Evolutionary conservation across 1,140 invertebrate species (phyloP).

Genomic region (Camponotus floridanus): DNA sequence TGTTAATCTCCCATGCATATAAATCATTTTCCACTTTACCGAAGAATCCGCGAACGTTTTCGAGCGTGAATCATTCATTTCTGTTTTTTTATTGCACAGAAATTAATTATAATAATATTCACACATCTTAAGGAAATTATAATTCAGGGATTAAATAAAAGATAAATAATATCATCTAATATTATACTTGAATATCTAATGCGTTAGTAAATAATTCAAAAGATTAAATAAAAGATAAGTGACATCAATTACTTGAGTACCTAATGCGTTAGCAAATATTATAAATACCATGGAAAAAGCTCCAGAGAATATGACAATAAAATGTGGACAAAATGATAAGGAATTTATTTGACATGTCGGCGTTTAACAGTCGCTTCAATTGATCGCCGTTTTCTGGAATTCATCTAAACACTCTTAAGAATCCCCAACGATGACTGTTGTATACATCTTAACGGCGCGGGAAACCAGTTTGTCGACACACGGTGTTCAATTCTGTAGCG

Average conservation of each 20-base stretch:
- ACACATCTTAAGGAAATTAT: not conserved
- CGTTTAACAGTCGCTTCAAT: constrained; percentile 17
- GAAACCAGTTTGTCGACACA: constrained; percentile 14
- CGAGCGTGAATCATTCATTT: not conserved
- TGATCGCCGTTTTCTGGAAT: not conserved
- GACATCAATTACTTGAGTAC: not conserved
- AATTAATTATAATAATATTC: constrained; percentile 24
- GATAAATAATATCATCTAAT: not conserved
- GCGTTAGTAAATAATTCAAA: too few species aligned
- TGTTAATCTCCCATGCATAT: constrained; percentile 49
- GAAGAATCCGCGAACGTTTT: constrained; percentile 45
- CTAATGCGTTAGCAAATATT: not conserved
- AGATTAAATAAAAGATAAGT: too few species aligned
- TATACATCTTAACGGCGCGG: constrained; percentile 6
- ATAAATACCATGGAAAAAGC: not conserved
- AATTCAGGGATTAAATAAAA: not conserved
- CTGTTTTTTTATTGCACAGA: not conserved
- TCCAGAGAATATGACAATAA: constrained; percentile 8
- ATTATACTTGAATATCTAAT: not conserved
- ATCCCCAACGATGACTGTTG: not conserved
- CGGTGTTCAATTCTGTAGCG: constrained; percentile 7
- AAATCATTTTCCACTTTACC: constrained; percentile 55
- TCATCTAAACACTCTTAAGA: not conserved
- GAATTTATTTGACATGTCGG: not conserved
- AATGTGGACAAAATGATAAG: not conserved